Base-by-base conservation (phyloP, 2,888 invertebrate genomes). In the Leucophora obtusa region DNA sequence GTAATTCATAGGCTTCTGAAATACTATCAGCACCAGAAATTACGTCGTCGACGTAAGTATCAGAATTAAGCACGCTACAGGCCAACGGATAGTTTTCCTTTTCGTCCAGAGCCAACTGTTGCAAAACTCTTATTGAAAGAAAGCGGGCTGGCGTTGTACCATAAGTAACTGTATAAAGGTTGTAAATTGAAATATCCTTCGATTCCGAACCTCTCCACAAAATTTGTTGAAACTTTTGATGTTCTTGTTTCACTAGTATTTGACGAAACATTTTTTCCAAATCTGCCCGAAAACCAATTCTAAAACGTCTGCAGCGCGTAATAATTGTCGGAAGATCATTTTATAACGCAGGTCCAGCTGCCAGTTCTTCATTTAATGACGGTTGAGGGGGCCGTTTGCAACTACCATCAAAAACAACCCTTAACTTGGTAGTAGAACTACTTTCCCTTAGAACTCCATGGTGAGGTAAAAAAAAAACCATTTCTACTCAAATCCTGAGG, bases 211-310 rank as follows among this genome's bases (percentile, higher is more conserved):
- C 50, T 58, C 21, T 21, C 21, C 21, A 21, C 3, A 82, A 35
- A 53, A 79, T 73, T 54, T 21, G n/a, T n/a, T n/a, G n/a, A n/a
- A n/a, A n/a, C n/a, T n/a, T n/a, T n/a, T n/a, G n/a, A 3, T 82
- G 79, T 7, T 66, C 51, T 28, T 72, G 14, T n/a, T 47, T 18
- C 0, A 81, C 62, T 4, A 14, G 24, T 11, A 83, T 83, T 51
- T 83, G 78, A 0, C 82, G 53, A 47, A 82, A 83, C 77, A 83
- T n/a, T n/a, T n/a, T n/a, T n/a, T n/a, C n/a, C n/a, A n/a, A n/a
- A n/a, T n/a, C n/a, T n/a, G n/a, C n/a, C n/a, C n/a, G n/a, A n/a
- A n/a, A n/a, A n/a, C n/a, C n/a, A n/a, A n/a, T n/a, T n/a, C n/a
- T n/a, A n/a, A n/a, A n/a, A n/a, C n/a, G n/a, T n/a, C n/a, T n/a